A percentile compares a stretch with the other conserved stretches of the same genome.
These are phyloP conservation scores for Pungitius pungitius DNA, from an alignment of 2,113 vertebrate genomes.

Conservation along the genomic window DNA sequence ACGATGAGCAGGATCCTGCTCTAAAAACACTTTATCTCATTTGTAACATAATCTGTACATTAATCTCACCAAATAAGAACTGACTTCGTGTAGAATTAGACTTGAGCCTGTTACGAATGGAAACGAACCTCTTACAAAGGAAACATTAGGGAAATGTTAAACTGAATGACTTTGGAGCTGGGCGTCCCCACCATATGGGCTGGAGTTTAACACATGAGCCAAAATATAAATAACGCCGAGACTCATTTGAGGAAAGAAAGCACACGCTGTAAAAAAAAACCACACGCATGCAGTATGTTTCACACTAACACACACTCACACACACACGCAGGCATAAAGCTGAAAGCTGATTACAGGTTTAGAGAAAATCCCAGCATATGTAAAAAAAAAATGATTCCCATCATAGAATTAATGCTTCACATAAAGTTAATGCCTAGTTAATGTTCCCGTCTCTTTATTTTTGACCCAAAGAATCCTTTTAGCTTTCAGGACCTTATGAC, in stretches of 20 bases:
- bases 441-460: conserved; percentile 36
- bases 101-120: conserved; percentile 35
- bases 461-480: conserved; percentile 55
- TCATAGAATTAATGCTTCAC: conserved; percentile 52
- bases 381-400: conserved; percentile 54
- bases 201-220: conserved; percentile 9
- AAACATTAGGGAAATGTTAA: conserved; percentile 6
- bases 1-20: background rate
- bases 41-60: conserved; percentile 32
- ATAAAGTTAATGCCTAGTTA: conserved; percentile 61
- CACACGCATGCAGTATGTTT: conserved; percentile 10
- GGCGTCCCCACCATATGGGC: conserved; percentile 19
- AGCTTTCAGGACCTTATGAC: conserved; percentile 34
- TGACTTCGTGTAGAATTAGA: conserved; percentile 35
- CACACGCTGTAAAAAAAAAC: conserved; percentile 27
- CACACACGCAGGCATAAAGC: conserved; percentile 26
- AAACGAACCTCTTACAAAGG: conserved; percentile 31
- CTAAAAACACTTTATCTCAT: conserved; percentile 13
- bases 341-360: conserved; percentile 73
- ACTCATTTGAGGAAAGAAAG: conserved; percentile 30
- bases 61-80: conserved; percentile 34
- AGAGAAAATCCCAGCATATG: conserved; percentile 68
- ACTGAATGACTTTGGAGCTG: background rate
- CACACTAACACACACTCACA: conserved; percentile 6
- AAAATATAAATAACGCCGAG: conserved; percentile 25